These are phyloP conservation scores for Empidonax alnorum DNA, from an alignment of 2,113 vertebrate species.

Conservation along the genomic window DNA sequence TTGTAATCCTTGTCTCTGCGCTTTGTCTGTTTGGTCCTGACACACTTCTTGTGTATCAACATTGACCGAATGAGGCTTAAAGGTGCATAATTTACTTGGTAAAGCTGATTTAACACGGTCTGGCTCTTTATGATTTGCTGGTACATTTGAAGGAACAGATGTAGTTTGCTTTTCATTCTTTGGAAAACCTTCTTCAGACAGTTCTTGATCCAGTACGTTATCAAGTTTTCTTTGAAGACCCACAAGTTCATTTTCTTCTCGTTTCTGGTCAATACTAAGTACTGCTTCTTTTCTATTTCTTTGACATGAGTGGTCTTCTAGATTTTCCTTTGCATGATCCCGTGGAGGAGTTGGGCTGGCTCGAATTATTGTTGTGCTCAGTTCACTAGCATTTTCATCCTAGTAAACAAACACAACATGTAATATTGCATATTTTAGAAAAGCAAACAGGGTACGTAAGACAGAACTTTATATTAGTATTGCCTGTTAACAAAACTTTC, in stretches of 20 bases:
- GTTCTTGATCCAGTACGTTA: neutral
- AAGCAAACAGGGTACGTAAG: neutral
- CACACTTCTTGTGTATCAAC: neutral
- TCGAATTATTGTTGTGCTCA: conserved; percentile 91
- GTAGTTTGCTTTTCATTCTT: neutral
- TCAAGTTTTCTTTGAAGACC: conserved; percentile 62
- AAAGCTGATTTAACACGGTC: neutral
- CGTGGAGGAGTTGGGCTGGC: conserved; percentile 82
- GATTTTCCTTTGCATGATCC: conserved; percentile 55
- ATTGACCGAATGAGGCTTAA: neutral
- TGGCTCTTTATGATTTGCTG: neutral
- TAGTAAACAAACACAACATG: conserved; percentile 38
- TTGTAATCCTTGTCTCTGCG: neutral
- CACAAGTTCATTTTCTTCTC: conserved; percentile 30
- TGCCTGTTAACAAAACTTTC: neutral
- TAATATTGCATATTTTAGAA: neutral
- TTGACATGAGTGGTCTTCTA: neutral
- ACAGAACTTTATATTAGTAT: neutral
- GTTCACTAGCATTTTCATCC: conserved; percentile 77
- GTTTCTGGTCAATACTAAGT: conserved; percentile 10
- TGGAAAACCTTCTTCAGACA: neutral
- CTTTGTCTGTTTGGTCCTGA: neutral
- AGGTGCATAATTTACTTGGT: neutral
- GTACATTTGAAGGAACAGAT: neutral
- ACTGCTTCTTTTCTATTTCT: neutral